These are phyloP conservation scores for Lasioglossum marginatum DNA, from an alignment of 2,888 invertebrate genomes.

Conservation along the genomic window DNA sequence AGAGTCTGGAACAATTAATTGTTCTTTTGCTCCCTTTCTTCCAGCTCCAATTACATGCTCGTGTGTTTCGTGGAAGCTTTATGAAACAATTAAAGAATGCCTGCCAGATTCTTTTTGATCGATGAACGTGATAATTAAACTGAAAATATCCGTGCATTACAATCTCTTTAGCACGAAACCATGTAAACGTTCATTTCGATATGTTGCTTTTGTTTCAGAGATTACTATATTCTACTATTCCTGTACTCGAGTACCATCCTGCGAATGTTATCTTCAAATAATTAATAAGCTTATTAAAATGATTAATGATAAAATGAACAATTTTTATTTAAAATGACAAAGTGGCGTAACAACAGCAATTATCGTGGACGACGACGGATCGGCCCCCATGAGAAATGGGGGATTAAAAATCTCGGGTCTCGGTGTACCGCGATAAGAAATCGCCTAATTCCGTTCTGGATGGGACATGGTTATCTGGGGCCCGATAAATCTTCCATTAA, in stretches of 20 bases:
- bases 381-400: neutral
- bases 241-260: no score
- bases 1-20: neutral
- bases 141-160: neutral
- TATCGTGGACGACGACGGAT: neutral
- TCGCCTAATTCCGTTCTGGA: neutral
- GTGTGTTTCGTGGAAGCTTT: neutral
- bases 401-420: neutral
- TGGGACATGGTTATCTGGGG: neutral
- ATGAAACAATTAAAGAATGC: neutral
- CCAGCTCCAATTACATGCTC: neutral
- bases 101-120: neutral
- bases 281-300: no score
- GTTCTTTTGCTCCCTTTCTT: neutral
- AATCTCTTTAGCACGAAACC: neutral
- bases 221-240: no score
- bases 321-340: no score
- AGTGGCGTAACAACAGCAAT: neutral
- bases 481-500: conserved; percentile 10
- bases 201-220: no score
- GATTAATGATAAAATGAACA: no score
- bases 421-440: neutral
- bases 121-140: neutral
- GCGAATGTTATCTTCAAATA: no score
- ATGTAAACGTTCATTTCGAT: no score